Percentiles rank a stretch among this genome's conserved stretches.
Evolutionary conservation across 1,140 invertebrate species (phyloP).

Genomic region (Subanguina moxae): DNA sequence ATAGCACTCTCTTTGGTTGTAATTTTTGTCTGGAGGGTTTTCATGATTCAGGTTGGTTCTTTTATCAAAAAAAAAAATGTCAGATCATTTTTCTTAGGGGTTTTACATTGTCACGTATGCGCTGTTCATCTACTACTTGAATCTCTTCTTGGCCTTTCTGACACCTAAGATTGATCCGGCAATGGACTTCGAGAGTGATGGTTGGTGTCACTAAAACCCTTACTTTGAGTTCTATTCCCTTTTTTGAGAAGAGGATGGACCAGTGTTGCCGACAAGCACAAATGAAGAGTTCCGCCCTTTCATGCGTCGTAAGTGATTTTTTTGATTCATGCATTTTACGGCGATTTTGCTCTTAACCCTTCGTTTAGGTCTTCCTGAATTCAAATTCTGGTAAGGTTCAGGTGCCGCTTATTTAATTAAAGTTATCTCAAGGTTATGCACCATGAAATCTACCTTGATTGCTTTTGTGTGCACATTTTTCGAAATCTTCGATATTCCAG

Average conservation of each 20-base stretch:
- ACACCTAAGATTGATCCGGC: constrained; percentile 95
- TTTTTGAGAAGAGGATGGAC: constrained; percentile 51
- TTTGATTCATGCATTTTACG: too few relatives aligned
- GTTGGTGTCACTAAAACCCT: constrained; percentile 13
- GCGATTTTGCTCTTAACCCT: too few relatives aligned
- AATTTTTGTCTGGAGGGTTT: constrained; percentile 36
- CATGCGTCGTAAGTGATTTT: constrained; percentile 70
- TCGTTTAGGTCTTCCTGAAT: constrained; percentile 75
- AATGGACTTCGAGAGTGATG: constrained; percentile 50
- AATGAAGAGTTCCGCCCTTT: constrained; percentile 98
- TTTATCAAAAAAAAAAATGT: constrained; percentile 4
- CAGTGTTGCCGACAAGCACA: constrained; percentile 76
- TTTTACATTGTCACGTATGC: constrained; percentile 99
- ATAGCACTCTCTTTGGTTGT: constrained; percentile 34
- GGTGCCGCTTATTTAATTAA: not conserved
- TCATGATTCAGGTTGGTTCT: constrained; percentile 31
- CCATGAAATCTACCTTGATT: constrained; percentile 87
- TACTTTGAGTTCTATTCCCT: constrained; percentile 3
- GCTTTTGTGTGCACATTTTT: constrained; percentile 90
- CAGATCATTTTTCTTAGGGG: constrained; percentile 63
- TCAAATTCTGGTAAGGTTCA: constrained; percentile 85
- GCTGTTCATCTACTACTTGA: constrained; percentile 95
- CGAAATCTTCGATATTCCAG: constrained; percentile 95
- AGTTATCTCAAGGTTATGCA: constrained; percentile 70
- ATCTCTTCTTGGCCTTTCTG: constrained; percentile 97